phyloP scores from a whole-genome alignment of 2,797 vertebrate genomes.

The Agapornis canus region DNA sequence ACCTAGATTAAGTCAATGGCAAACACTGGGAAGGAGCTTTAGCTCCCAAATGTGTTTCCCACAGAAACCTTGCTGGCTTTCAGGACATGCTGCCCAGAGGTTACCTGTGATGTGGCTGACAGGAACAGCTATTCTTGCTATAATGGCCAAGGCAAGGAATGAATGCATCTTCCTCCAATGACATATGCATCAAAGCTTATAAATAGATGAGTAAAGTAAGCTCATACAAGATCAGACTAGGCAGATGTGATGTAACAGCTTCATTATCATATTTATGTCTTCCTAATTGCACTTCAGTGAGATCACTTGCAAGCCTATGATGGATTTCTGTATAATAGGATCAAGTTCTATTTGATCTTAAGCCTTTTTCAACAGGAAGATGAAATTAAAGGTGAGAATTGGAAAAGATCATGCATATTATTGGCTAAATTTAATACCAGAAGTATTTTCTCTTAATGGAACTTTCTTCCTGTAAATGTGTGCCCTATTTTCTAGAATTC shows the following conservation, averaged over 20 bases:
- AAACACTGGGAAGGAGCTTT: background rate
- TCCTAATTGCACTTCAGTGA: constrained; percentile 19
- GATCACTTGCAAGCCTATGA: background rate
- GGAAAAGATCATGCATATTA: background rate
- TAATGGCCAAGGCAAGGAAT: background rate
- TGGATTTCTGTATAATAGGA: constrained; percentile 17
- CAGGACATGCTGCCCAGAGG: fast-evolving
- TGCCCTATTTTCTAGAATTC: background rate
- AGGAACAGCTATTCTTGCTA: background rate
- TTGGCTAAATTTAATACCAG: background rate
- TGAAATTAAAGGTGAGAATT: background rate
- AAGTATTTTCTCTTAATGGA: background rate
- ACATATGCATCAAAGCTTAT: background rate
- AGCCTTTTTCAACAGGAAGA: background rate
- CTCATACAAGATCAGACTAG: background rate
- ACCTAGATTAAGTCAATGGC: background rate
- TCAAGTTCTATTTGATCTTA: constrained; percentile 29
- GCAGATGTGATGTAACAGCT: constrained; percentile 4
- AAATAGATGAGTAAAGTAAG: background rate
- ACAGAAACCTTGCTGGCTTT: background rate
- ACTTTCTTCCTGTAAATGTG: background rate
- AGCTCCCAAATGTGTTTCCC: background rate
- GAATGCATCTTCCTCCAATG: background rate
- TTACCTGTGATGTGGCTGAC: background rate
- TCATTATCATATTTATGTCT: constrained; percentile 32